Conservation (phyloP, 2,113 vertebrate species). For the Corythaeola cristata region DNA sequence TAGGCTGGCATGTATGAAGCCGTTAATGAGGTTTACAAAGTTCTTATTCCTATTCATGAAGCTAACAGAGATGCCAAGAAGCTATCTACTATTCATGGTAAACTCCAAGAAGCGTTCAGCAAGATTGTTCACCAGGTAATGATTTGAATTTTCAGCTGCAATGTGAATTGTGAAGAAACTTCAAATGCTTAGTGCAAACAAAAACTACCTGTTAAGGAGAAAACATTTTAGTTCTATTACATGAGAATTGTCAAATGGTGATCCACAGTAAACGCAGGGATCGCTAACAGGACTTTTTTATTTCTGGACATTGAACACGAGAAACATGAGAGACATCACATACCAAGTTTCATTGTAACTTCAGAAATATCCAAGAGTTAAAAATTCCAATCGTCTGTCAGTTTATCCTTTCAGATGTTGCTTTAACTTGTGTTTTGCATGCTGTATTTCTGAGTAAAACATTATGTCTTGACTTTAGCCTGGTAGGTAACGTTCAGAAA, state of each 20-base stretch:
- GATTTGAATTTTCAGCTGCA: conserved; percentile 38
- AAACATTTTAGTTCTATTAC: not conserved
- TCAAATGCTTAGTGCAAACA: not conserved
- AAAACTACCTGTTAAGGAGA: not conserved
- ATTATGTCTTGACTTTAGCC: not conserved
- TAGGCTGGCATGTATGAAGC: conserved; percentile 99
- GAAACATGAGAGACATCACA: not conserved
- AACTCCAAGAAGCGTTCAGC: conserved; percentile 99
- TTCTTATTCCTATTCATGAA: conserved; percentile 97
- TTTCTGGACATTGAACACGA: not conserved
- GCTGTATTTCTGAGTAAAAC: not conserved
- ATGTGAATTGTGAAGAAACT: not conserved
- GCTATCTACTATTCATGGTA: conserved; percentile 96
- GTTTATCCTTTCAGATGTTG: conserved; percentile 8
- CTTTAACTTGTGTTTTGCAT: conserved; percentile 42
- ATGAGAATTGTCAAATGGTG: not conserved
- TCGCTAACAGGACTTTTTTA: not conserved
- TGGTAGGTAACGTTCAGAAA: not conserved
- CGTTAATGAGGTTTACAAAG: conserved; percentile 98
- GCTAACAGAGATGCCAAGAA: conserved; percentile 98
- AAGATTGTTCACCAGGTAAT: conserved; percentile 99
- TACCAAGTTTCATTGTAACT: not conserved
- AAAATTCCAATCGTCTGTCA: not conserved
- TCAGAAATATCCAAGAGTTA: not conserved
- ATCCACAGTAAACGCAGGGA: not conserved